These are phyloP conservation scores for Norana najaformis DNA, from an alignment of 2,888 invertebrate genomes.

Conservation along the genomic window DNA sequence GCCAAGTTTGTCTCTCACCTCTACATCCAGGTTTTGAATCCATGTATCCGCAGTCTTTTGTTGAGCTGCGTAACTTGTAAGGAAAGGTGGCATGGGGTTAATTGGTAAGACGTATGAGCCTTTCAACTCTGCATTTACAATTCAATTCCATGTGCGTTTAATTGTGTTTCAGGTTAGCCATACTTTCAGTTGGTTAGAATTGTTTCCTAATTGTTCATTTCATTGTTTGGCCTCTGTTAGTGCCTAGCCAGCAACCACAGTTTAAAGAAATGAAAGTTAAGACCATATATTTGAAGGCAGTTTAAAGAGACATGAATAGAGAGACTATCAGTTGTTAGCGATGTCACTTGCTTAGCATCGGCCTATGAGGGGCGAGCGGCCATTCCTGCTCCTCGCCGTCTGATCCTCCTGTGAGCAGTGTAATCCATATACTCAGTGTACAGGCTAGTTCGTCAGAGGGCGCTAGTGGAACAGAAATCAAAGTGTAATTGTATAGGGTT, in stretches of 20 bases:
- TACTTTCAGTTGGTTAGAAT: not conserved
- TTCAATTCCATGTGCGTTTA: not conserved
- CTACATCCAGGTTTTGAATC: too few relatives aligned
- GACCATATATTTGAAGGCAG: too few relatives aligned
- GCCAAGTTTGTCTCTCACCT: too few relatives aligned
- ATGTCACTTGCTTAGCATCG: not conserved
- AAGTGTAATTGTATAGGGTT: too few relatives aligned
- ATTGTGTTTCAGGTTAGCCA: not conserved
- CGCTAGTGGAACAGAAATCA: too few relatives aligned
- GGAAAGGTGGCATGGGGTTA: not conserved
- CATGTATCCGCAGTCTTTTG: too few relatives aligned
- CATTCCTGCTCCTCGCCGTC: not conserved
- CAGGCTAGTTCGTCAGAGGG: not conserved
- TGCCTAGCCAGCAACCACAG: not conserved
- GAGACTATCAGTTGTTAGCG: not conserved
- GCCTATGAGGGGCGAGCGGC: not conserved
- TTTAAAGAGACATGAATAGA: too few relatives aligned
- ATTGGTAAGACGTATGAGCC: not conserved
- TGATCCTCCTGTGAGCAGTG: not conserved
- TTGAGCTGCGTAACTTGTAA: not conserved
- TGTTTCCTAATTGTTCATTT: not conserved
- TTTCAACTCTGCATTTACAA: not conserved
- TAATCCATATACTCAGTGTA: not conserved
- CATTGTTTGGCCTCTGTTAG: not conserved
- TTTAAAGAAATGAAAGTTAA: too few relatives aligned